Conservation (phyloP, 1,140 invertebrate species). For the Heliconius hermathena region DNA sequence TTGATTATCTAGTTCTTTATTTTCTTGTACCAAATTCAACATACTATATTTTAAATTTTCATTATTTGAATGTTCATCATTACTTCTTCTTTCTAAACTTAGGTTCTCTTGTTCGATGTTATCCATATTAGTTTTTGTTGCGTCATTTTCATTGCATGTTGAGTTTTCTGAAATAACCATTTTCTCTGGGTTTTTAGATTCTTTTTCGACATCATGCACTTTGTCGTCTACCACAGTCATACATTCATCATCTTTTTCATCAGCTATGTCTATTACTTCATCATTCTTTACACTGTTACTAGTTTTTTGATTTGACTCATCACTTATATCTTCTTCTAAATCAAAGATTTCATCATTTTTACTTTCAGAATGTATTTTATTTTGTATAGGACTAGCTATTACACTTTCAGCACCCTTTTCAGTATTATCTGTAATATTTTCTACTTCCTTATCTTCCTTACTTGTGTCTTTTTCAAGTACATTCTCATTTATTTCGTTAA, state of each 20-base stretch:
- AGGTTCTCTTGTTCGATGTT: neutral
- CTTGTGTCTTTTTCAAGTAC: neutral
- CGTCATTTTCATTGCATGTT: neutral
- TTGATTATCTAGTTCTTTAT: constrained; percentile 6
- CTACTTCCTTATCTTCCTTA: neutral
- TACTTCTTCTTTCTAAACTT: neutral
- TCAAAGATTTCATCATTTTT: constrained; percentile 5
- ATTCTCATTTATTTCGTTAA: neutral
- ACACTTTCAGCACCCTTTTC: neutral
- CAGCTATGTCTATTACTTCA: constrained; percentile 34
- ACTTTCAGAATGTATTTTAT: neutral
- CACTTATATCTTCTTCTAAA: neutral
- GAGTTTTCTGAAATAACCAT: neutral
- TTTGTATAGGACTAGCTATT: neutral
- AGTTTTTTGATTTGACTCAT: neutral
- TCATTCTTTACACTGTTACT: constrained; percentile 22
- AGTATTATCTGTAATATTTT: neutral
- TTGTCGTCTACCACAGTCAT: constrained; percentile 3
- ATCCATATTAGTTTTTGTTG: neutral
- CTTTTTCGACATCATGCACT: constrained; percentile 21
- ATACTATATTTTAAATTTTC: constrained; percentile 1
- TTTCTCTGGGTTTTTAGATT: neutral
- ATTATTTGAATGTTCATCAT: neutral
- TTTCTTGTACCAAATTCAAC: neutral
- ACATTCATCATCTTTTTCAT: constrained; percentile 30